Evolutionary conservation across 2,113 vertebrate species (phyloP).

Genomic region (Melanocharis versteri): DNA sequence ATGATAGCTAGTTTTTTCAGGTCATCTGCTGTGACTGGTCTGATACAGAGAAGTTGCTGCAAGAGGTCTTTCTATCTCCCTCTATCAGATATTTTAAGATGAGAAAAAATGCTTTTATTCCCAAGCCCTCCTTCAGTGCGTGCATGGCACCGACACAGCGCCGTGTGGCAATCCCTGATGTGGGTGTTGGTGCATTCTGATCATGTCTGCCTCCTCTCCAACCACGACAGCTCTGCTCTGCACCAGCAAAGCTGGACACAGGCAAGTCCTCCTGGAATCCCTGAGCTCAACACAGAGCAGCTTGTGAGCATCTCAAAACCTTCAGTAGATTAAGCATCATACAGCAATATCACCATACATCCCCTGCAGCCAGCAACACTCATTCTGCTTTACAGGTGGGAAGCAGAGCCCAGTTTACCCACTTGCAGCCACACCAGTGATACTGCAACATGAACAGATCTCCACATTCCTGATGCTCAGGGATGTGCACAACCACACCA

Average conservation of each 20-base stretch:
- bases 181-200: neutral
- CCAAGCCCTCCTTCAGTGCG: neutral
- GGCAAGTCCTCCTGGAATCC: neutral
- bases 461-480: rapidly evolving
- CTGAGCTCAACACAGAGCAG: neutral
- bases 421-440: neutral
- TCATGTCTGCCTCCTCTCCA: neutral
- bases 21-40: neutral
- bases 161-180: rapidly evolving
- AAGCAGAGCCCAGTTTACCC: neutral
- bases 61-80: neutral
- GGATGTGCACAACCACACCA: neutral
- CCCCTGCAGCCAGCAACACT: neutral
- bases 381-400: neutral
- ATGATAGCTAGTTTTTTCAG: neutral
- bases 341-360: neutral
- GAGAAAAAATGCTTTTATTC: neutral
- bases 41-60: neutral
- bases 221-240: neutral
- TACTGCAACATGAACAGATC: neutral
- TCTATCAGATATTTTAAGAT: neutral
- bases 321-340: neutral
- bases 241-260: neutral
- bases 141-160: rapidly evolving
- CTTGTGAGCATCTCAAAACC: neutral